A percentile compares a stretch with the other conserved stretches of the same genome.
Conservation (phyloP, 2,113 vertebrate genomes). For the Microtus ochrogaster region DNA sequence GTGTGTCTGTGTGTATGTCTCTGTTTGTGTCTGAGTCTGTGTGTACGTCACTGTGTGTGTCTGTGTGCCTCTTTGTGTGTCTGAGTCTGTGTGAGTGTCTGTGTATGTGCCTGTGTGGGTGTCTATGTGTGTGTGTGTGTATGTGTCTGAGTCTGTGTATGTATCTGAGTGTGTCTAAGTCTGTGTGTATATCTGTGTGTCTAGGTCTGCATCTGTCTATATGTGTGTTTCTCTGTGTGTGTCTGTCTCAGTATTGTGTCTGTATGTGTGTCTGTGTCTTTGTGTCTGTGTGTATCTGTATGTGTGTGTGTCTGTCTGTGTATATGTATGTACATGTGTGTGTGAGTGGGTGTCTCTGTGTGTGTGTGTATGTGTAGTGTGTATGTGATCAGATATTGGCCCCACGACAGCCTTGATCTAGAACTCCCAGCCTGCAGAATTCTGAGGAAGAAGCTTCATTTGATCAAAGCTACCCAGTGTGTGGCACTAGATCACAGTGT, state of each 20-base stretch:
- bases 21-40: too few species aligned
- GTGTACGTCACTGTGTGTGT: not conserved
- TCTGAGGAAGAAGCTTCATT: accelerated
- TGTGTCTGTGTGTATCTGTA: not conserved
- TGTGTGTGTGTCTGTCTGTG: not conserved
- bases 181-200: not conserved
- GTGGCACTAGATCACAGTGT: not conserved
- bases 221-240: not conserved
- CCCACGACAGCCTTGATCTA: accelerated
- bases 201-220: too few species aligned
- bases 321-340: not conserved
- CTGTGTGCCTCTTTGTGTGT: not conserved
- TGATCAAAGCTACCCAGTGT: accelerated
- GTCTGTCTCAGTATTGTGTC: not conserved
- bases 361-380: accelerated
- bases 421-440: not conserved
- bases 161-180: too few species aligned
- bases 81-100: not conserved
- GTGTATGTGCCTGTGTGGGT: not conserved
- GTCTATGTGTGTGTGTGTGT: not conserved
- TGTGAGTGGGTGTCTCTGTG: accelerated
- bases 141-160: not conserved
- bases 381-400: not conserved
- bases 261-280: not conserved
- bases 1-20: not conserved